phyloP scores from a whole-genome alignment of 2,797 vertebrate genomes.

The Malurus splendens region DNA sequence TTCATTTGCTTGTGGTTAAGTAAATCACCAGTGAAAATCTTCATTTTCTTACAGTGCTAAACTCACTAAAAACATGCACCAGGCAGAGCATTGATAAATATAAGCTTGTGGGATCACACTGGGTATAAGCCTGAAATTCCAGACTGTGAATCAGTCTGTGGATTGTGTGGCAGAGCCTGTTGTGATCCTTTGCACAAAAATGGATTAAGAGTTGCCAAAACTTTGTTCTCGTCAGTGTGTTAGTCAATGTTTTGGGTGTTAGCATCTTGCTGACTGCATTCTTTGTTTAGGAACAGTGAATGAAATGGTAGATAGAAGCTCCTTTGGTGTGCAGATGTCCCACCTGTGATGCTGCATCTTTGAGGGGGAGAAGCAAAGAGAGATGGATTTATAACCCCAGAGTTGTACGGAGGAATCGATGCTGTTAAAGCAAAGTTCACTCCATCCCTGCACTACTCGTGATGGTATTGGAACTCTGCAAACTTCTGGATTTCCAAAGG shows the following conservation, averaged over 20 bases:
- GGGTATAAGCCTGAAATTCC: slow-evolving; percentile 1
- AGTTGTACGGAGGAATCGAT: not conserved
- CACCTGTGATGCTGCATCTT: not conserved
- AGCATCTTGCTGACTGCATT: not conserved
- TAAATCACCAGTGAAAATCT: not conserved
- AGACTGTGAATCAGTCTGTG: not conserved
- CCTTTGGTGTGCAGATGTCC: not conserved
- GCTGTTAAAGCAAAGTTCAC: not conserved
- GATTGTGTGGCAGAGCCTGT: not conserved
- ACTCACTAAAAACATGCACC: not conserved
- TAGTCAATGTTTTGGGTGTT: not conserved
- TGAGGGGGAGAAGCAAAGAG: not conserved
- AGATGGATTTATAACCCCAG: not conserved
- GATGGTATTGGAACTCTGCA: not conserved
- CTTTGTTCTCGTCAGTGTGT: not conserved
- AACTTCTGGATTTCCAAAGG: not conserved
- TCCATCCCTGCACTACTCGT: not conserved
- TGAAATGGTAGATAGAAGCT: not conserved
- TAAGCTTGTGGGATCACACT: not conserved
- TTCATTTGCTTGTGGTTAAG: not conserved
- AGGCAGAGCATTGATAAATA: not conserved
- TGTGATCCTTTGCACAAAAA: not conserved
- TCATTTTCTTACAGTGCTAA: not conserved
- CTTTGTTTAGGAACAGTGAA: not conserved
- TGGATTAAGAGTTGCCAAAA: not conserved